Evolutionary conservation across 2,113 vertebrate species (phyloP).

Genomic region (Paracyprichromis sp.): DNA sequence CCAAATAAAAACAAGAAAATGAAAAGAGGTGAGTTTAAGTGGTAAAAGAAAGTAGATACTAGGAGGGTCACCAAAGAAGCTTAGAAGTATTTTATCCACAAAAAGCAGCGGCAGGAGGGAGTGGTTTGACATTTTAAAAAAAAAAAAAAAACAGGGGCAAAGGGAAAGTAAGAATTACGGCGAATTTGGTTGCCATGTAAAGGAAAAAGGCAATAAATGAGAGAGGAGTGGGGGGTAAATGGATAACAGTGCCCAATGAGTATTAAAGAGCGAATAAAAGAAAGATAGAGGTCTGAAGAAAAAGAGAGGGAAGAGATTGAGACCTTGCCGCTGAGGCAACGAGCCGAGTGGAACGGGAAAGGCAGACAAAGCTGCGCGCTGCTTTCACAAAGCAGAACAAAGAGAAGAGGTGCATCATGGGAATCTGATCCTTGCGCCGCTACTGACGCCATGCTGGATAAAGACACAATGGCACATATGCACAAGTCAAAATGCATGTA

Average conservation of each 20-base stretch:
- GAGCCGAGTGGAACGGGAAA: slow-evolving; percentile 42
- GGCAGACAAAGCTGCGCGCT: slow-evolving; percentile 57
- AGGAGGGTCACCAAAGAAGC: neutral
- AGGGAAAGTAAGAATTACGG: neutral
- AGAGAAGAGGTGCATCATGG: slow-evolving; percentile 65
- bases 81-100: neutral
- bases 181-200: neutral
- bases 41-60: neutral
- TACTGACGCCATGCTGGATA: slow-evolving; percentile 36
- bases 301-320: slow-evolving; percentile 22
- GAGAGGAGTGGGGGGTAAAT: neutral
- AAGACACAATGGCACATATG: neutral
- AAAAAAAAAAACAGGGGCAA: neutral
- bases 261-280: slow-evolving; percentile 13
- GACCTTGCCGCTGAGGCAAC: slow-evolving; percentile 53
- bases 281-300: slow-evolving; percentile 10
- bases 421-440: slow-evolving; percentile 45
- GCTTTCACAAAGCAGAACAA: slow-evolving; percentile 62
- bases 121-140: neutral
- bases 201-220: neutral
- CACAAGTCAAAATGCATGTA: neutral
- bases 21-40: neutral
- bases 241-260: neutral
- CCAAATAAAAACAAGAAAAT: neutral
- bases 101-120: neutral